These are phyloP conservation scores for Saguinus imperator DNA, from an alignment of 2,113 vertebrate genomes.

Conservation along the genomic window DNA sequence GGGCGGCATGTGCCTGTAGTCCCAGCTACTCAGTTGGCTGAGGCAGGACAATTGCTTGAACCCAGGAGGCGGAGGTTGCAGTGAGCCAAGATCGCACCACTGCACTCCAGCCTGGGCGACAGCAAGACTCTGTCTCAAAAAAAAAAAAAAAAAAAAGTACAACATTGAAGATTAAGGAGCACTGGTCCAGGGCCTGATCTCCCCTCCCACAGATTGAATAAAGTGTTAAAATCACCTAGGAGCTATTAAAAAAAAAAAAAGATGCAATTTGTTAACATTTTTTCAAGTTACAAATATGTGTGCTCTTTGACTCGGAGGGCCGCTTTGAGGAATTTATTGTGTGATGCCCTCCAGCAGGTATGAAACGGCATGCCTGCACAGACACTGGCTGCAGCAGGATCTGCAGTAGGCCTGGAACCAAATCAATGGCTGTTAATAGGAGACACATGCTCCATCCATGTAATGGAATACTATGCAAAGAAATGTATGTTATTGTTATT, in stretches of 20 bases:
- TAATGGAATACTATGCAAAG: background rate
- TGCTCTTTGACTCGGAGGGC: background rate
- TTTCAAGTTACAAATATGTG: background rate
- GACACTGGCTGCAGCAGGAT: background rate
- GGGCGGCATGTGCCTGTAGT: no score
- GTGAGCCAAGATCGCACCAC: no score
- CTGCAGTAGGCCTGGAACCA: background rate
- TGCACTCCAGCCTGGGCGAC: no score
- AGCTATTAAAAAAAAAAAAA: constrained; percentile 6
- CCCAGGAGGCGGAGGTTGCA: no score
- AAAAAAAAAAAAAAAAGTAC: no score
- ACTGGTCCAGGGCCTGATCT: background rate
- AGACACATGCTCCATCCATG: background rate
- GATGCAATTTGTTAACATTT: background rate
- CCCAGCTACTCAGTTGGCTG: no score
- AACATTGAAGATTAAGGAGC: background rate
- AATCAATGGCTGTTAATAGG: background rate
- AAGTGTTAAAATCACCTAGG: background rate
- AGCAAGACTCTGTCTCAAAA: no score
- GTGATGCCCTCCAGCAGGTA: background rate
- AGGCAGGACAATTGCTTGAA: no score
- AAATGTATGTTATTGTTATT: background rate
- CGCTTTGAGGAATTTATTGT: background rate
- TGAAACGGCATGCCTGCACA: background rate
- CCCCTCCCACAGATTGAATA: background rate